Evolutionary conservation across 2,888 invertebrate species (phyloP).

Genomic region (Tigriopus californicus): DNA sequence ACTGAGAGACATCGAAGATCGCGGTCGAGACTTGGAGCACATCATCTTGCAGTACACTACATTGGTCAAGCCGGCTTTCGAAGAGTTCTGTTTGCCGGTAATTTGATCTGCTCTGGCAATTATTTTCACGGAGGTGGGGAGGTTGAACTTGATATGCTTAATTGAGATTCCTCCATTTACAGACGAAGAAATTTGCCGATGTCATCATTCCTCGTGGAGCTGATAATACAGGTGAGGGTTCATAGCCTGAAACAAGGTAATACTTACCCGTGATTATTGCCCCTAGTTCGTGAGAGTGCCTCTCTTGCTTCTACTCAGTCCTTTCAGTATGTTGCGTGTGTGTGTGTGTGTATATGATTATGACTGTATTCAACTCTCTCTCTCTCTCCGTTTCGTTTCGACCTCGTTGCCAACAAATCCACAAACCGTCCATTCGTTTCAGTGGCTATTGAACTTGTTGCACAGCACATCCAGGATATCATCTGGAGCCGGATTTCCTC

Average conservation of each 20-base stretch:
- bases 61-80: constrained; percentile 98
- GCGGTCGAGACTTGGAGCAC: constrained; percentile 79
- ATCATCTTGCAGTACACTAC: constrained; percentile 92
- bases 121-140: no score
- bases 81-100: constrained; percentile 93
- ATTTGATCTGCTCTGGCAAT: constrained; percentile 26
- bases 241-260: background rate
- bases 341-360: background rate
- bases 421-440: constrained; percentile 14
- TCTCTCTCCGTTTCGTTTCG: constrained; percentile 3
- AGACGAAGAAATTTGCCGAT: constrained; percentile 99
- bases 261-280: background rate
- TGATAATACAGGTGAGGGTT: constrained; percentile 74
- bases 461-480: constrained; percentile 32
- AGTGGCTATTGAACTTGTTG: constrained; percentile 37
- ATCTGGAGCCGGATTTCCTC: constrained; percentile 1
- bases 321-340: no score
- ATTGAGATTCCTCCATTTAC: constrained; percentile 28
- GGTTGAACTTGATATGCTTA: background rate
- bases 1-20: constrained; percentile 81
- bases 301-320: background rate
- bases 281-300: background rate
- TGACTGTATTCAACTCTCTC: no score
- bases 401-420: background rate
- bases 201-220: constrained; percentile 97